Evolutionary conservation across 2,113 vertebrate species (phyloP), one percentile per base, ranked within the genome.

Genomic region (Lepus timidus): DNA sequence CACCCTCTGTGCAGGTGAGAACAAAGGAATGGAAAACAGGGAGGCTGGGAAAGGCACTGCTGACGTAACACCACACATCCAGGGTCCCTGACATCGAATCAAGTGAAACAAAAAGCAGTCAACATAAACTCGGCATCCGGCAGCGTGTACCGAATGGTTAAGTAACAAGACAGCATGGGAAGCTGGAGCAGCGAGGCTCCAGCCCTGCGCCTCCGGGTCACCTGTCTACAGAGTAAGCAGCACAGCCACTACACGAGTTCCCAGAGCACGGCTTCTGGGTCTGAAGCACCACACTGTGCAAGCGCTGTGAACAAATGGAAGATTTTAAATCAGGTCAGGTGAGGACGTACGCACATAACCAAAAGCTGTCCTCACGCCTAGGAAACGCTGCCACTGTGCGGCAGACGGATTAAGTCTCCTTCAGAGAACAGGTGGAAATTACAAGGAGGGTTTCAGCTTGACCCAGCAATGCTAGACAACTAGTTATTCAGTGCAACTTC

Each of bases 181-280:
- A 52, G 39, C 31, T 36, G 29, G 22, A 4, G 16, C 33, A 17
- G 27, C 0, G 27, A 29, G 6, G 33, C 51, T 6, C 33, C 1
- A 33, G 76, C 22, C 23, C 31, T 39, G 22, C 2, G 31, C 23
- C 31, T 44, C 31, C 27, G 14, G 3, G 58, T 67, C 22, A n/a
- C 29, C 62, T 75, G 11, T 27, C 13, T 6, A 6, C 25, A 4
- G 9, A 23, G 23, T 13, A 85, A 68, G 4, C 31, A 4, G 22
- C 36, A 71, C 3, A 4, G 70, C 4, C 73, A 8, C 0, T 0
- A 55, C 0, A 27, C 62, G 49, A 0, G 19, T 58, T 1, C 5
- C 44, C 49, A 7, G 0, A 36, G 20, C 36, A 76, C 14, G 2
- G 0, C 11, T 65, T 16, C 73, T 19, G 55, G 6, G 36, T 0